Percentiles rank a stretch among this genome's conserved stretches.
Conservation (phyloP, 2,113 vertebrate genomes). For the Pseudonaja textilis region DNA sequence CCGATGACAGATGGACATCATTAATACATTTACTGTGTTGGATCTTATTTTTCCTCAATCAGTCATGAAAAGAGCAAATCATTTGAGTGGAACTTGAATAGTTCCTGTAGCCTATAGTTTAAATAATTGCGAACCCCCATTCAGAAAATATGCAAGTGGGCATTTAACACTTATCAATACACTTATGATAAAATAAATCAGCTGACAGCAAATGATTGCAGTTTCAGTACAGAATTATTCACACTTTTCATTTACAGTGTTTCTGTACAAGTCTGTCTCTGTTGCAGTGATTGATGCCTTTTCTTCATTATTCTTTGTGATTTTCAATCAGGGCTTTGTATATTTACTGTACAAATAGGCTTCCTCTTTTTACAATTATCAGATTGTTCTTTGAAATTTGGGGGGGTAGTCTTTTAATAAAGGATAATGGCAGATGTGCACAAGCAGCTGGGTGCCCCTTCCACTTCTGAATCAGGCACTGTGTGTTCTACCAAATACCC, state of each 20-base stretch:
- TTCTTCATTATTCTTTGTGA: conserved; percentile 10
- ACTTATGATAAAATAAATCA: not conserved
- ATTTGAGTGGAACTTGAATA: not conserved
- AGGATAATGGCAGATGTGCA: conserved; percentile 2
- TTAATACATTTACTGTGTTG: not conserved
- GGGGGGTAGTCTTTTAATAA: not conserved
- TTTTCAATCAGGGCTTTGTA: conserved; percentile 12
- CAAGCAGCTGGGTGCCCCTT: not conserved
- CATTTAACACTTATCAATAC: not conserved
- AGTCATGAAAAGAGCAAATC: not conserved
- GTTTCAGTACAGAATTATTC: conserved; percentile 1
- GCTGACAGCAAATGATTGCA: not conserved
- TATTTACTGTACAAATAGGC: conserved; percentile 8
- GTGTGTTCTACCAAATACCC: not conserved
- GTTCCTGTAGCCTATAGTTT: not conserved
- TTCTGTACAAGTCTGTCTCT: not conserved
- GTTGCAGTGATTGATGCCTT: not conserved
- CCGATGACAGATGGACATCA: not conserved
- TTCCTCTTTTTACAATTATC: conserved; percentile 10
- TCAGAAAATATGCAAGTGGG: conserved; percentile 1
- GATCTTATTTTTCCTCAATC: not conserved
- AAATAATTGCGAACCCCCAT: not conserved
- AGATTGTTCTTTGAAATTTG: conserved; percentile 12
- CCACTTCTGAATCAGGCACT: not conserved
- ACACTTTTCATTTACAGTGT: not conserved